Evolutionary conservation across 1,140 invertebrate species (phyloP).

Genomic region (Formica exsecta): DNA sequence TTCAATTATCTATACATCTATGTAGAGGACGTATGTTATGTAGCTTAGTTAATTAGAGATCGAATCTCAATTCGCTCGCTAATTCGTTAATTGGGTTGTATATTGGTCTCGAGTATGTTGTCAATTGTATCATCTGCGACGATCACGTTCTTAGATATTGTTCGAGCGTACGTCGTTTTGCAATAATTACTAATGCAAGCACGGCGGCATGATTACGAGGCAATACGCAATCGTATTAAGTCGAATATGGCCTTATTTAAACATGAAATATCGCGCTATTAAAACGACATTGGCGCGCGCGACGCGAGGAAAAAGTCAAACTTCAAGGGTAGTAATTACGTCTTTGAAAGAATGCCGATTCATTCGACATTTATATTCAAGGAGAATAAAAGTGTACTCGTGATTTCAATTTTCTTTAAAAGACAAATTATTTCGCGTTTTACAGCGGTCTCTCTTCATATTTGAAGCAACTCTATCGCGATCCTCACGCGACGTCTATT

Average conservation of each 20-base stretch:
- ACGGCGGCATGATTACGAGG: background rate
- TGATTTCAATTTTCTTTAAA: no score
- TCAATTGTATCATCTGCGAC: background rate
- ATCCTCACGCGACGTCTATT: background rate
- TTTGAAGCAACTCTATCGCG: background rate
- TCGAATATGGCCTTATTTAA: background rate
- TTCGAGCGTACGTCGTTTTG: background rate
- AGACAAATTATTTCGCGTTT: no score
- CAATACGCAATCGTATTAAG: constrained; percentile 18
- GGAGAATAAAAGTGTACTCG: no score
- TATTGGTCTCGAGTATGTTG: background rate
- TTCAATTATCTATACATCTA: background rate
- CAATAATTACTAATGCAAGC: background rate
- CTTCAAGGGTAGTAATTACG: background rate
- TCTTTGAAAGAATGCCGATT: background rate
- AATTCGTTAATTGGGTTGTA: constrained; percentile 38
- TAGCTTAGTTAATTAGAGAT: constrained; percentile 25
- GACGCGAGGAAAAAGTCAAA: background rate
- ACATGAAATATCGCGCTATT: background rate
- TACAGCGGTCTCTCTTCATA: background rate
- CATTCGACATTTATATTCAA: no score
- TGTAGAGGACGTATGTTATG: background rate
- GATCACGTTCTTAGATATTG: constrained; percentile 11
- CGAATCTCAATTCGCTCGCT: constrained; percentile 15
- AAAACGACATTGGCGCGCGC: background rate